Evolutionary conservation across 2,113 vertebrate genomes (phyloP).

Genomic region (Amphilophus citrinellus): DNA sequence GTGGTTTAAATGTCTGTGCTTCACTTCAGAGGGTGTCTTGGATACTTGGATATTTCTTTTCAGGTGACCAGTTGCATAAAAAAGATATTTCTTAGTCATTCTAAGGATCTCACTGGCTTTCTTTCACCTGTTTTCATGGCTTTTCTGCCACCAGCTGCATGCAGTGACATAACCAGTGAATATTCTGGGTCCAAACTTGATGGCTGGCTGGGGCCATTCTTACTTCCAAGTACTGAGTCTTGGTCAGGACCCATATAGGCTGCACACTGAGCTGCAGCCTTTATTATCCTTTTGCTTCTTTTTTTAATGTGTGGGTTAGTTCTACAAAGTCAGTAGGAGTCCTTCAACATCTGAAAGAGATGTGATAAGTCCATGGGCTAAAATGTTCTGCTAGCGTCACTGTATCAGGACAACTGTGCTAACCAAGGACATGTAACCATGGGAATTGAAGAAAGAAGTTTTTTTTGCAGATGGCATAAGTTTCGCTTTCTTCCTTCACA

Average conservation of each 20-base stretch:
- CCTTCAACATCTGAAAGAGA: neutral
- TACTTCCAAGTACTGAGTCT: neutral
- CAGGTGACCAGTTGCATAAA: neutral
- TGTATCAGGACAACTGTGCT: neutral
- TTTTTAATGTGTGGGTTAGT: neutral
- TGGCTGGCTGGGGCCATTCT: neutral
- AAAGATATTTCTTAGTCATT: neutral
- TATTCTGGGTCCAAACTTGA: neutral
- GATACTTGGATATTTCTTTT: neutral
- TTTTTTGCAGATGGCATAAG: neutral
- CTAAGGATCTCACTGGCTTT: neutral
- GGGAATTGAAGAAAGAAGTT: neutral
- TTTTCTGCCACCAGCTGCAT: neutral
- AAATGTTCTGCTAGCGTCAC: neutral
- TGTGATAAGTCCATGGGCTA: neutral
- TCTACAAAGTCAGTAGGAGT: neutral
- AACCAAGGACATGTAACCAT: no score
- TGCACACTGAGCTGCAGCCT: neutral
- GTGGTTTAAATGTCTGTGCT: no score
- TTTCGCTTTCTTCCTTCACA: neutral
- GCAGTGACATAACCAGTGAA: neutral
- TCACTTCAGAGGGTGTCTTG: no score
- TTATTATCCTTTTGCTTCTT: neutral
- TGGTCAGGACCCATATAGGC: neutral
- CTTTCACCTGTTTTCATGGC: neutral